Conservation (phyloP, 2,888 invertebrate genomes). For the Sphaeridia pumilis region DNA sequence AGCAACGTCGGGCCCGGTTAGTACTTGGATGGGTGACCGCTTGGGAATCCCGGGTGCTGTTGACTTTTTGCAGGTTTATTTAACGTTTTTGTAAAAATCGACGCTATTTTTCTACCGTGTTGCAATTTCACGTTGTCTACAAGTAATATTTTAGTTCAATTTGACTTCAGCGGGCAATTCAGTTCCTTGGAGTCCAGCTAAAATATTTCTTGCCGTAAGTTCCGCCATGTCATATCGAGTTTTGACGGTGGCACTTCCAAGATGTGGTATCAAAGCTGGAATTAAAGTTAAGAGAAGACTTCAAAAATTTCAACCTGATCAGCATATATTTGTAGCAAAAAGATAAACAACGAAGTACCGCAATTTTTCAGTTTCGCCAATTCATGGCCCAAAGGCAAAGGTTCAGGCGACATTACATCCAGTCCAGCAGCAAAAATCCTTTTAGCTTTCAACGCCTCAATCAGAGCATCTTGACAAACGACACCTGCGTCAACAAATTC, state of each 20-base stretch:
- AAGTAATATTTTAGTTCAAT: too few species aligned
- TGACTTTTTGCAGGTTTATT: too few species aligned
- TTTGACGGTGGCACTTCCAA: conserved; percentile 78
- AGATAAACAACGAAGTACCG: conserved; percentile 55
- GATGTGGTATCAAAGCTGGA: conserved; percentile 68
- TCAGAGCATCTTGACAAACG: conserved; percentile 70
- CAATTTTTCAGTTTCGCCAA: conserved; percentile 67
- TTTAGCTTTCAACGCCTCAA: conserved; percentile 56
- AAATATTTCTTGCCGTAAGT: conserved; percentile 69
- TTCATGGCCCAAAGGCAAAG: conserved; percentile 64
- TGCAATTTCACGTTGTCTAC: too few species aligned
- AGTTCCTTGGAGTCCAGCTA: conserved; percentile 38
- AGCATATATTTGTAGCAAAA: too few species aligned
- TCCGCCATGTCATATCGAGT: conserved; percentile 72
- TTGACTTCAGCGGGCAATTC: too few species aligned
- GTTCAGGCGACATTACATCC: conserved; percentile 78
- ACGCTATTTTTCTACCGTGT: too few species aligned
- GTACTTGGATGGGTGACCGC: too few species aligned
- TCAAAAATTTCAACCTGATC: too few species aligned
- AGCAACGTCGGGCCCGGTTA: too few species aligned
- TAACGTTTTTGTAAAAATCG: too few species aligned
- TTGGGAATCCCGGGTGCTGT: too few species aligned
- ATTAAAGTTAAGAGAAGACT: conserved; percentile 21
- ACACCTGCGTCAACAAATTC: conserved; percentile 42
- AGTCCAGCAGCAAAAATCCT: conserved; percentile 72